Evolutionary conservation across 2,888 invertebrate species (phyloP).

Genomic region (Elegia similella): DNA sequence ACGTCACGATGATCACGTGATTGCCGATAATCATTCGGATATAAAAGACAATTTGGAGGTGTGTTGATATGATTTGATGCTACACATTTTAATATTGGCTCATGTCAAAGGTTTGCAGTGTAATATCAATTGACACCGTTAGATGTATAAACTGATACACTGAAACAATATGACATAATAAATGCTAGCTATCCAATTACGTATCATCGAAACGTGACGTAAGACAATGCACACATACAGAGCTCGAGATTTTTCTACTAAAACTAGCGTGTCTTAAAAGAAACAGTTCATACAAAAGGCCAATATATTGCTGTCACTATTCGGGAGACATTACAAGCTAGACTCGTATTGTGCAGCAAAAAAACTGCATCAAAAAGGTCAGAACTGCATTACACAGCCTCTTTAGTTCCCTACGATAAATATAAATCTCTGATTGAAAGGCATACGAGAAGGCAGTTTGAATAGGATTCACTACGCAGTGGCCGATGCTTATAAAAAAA

Average conservation of each 20-base stretch:
- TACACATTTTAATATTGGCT: background rate
- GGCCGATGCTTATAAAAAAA: background rate
- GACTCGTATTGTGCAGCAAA: conserved; percentile 21
- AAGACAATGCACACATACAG: conserved; percentile 29
- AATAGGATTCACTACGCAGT: conserved; percentile 11
- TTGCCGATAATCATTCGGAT: background rate
- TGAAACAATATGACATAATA: background rate
- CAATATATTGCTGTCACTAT: conserved; percentile 35
- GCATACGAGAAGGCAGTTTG: conserved; percentile 19
- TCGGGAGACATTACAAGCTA: conserved; percentile 31
- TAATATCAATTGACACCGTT: background rate
- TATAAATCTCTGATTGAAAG: conserved; percentile 19
- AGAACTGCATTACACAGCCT: conserved; percentile 15
- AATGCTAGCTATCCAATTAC: background rate
- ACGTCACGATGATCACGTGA: background rate
- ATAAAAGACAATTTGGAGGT: background rate
- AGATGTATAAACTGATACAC: background rate
- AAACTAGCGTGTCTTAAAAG: conserved; percentile 46
- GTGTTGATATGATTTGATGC: conserved; percentile 1
- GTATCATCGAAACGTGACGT: background rate
- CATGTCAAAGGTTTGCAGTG: background rate
- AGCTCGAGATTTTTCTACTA: background rate
- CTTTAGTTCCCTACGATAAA: conserved; percentile 16
- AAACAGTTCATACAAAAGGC: conserved; percentile 34
- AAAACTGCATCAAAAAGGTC: conserved; percentile 24